These are phyloP conservation scores for Helicoverpa assulta DNA, from an alignment of 2,888 invertebrate genomes.

Conservation along the genomic window DNA sequence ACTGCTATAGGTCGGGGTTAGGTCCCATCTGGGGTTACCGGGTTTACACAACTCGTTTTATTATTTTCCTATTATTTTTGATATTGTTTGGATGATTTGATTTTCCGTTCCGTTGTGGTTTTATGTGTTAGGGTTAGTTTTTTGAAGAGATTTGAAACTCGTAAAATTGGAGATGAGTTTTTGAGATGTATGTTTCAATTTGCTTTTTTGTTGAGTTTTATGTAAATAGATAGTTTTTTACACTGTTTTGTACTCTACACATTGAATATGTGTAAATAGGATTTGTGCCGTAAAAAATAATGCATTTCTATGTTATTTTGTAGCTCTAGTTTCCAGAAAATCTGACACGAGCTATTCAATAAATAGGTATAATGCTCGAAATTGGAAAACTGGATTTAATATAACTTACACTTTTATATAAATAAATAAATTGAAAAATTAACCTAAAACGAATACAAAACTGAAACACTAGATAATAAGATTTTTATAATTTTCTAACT, in stretches of 20 bases:
- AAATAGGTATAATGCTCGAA: too few species aligned
- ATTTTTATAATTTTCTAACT: slow-evolving; percentile 13
- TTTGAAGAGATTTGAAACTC: not conserved
- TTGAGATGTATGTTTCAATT: not conserved
- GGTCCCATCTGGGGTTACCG: slow-evolving; percentile 44
- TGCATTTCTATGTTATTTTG: too few species aligned
- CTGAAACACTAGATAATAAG: not conserved
- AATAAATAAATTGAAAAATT: too few species aligned
- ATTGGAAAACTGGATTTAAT: too few species aligned
- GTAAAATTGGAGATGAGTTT: not conserved
- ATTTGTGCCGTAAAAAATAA: too few species aligned
- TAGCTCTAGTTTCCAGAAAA: too few species aligned
- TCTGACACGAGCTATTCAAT: too few species aligned
- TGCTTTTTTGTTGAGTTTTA: not conserved
- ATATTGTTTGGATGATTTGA: slow-evolving; percentile 59
- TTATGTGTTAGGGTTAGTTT: slow-evolving; percentile 11
- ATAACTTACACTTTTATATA: too few species aligned
- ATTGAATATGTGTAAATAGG: too few species aligned
- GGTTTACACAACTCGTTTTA: slow-evolving; percentile 72
- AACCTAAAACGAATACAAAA: too few species aligned
- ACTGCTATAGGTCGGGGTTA: slow-evolving; percentile 67
- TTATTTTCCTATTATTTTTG: slow-evolving; percentile 78
- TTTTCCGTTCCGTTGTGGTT: slow-evolving; percentile 57
- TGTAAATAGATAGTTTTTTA: not conserved
- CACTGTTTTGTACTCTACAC: not conserved